These are phyloP conservation scores for Pyralis farinalis DNA, from an alignment of 2,888 invertebrate species.

Conservation along the genomic window DNA sequence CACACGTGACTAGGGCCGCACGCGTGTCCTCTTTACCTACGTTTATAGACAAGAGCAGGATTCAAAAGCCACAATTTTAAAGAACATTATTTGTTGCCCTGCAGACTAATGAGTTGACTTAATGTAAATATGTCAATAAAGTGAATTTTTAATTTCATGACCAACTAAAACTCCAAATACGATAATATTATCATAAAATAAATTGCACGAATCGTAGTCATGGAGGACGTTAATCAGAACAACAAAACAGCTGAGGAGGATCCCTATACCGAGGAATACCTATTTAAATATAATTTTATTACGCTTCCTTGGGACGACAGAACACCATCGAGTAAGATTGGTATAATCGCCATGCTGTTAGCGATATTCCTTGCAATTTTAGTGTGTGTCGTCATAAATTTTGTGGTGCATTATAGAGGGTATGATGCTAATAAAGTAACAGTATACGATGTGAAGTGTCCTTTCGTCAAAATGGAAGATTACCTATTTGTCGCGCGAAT, in stretches of 20 bases:
- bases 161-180: background rate
- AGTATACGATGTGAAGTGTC: slow-evolving; percentile 41
- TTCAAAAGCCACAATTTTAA: no score
- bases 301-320: slow-evolving; percentile 64
- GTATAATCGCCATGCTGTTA: slow-evolving; percentile 43
- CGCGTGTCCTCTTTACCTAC: no score
- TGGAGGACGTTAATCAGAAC: slow-evolving; percentile 33
- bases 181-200: background rate
- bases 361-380: slow-evolving; percentile 48
- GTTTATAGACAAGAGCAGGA: no score
- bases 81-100: no score
- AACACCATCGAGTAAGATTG: slow-evolving; percentile 48
- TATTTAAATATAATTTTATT: slow-evolving; percentile 54
- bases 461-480: slow-evolving; percentile 46
- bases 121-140: background rate
- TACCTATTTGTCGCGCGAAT: slow-evolving; percentile 55
- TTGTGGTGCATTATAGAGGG: slow-evolving; percentile 47
- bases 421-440: slow-evolving; percentile 17
- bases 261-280: slow-evolving; percentile 31
- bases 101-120: no score
- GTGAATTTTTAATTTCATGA: no score
- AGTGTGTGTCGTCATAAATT: slow-evolving; percentile 45
- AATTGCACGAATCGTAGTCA: slow-evolving; percentile 8
- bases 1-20: no score
- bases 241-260: slow-evolving; percentile 42